Conservation (phyloP, 1,140 invertebrate species). For the Batillaria attramentaria region DNA sequence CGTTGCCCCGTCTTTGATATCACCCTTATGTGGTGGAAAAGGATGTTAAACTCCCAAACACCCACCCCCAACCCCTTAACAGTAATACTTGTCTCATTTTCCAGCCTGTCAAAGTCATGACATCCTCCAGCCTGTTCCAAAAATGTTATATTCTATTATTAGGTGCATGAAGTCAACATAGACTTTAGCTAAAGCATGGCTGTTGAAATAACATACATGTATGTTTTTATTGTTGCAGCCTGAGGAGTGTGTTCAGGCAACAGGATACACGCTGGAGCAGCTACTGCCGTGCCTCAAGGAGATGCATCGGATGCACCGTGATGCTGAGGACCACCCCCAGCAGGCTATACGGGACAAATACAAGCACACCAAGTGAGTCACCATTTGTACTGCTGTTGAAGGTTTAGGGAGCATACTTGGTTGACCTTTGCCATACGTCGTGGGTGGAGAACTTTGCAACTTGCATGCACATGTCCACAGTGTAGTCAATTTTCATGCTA, state of each 20-base stretch:
- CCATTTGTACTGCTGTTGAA: not conserved
- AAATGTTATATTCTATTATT: too few relatives aligned
- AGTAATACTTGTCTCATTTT: not conserved
- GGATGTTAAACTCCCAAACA: not conserved
- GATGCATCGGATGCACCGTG: conserved; percentile 80
- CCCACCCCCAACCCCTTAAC: not conserved
- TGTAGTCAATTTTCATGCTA: not conserved
- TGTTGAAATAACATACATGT: too few relatives aligned
- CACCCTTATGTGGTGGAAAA: too few relatives aligned
- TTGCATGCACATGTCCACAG: not conserved
- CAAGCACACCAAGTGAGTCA: conserved; percentile 80
- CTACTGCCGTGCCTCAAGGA: conserved; percentile 80
- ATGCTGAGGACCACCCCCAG: conserved; percentile 79
- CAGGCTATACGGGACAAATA: conserved; percentile 91
- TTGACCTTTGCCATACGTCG: too few relatives aligned
- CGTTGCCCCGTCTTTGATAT: too few relatives aligned
- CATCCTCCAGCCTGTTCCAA: not conserved
- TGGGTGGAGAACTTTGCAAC: not conserved
- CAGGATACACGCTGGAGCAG: conserved; percentile 81
- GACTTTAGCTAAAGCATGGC: too few relatives aligned
- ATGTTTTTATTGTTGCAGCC: conserved; percentile 73
- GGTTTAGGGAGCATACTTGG: too few relatives aligned
- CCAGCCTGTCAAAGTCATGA: not conserved
- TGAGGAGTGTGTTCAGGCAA: conserved; percentile 76
- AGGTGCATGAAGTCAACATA: too few relatives aligned